Conservation (phyloP, 2,113 vertebrate genomes). For the Muntiacus reevesi region DNA sequence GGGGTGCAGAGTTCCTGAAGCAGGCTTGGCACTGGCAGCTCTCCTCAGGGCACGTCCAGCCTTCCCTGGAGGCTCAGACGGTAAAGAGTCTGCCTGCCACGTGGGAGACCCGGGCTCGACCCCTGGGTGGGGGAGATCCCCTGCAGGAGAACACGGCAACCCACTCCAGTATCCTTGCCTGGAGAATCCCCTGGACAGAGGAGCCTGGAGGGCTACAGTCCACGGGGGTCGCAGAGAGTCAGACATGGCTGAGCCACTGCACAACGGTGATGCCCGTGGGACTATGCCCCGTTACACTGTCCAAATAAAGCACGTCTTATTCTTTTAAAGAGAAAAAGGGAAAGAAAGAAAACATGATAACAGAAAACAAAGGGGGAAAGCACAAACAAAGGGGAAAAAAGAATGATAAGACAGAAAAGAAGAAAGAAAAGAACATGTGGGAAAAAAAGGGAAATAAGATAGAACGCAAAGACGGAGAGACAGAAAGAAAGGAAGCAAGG, state of each 20-base stretch:
- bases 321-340: background rate
- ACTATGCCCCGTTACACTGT: background rate
- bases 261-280: accelerated
- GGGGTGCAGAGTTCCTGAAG: accelerated
- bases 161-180: background rate
- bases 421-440: background rate
- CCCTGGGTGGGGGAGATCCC: background rate
- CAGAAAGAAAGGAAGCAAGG: background rate
- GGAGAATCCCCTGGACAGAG: background rate
- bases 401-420: background rate
- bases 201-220: accelerated
- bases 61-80: background rate
- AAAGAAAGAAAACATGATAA: background rate
- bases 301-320: background rate
- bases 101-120: accelerated
- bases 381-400: accelerated
- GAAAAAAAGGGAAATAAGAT: no score
- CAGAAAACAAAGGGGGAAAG: background rate
- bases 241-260: accelerated
- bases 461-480: background rate
- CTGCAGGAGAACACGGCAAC: background rate
- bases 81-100: background rate
- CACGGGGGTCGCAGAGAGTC: accelerated
- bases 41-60: accelerated
- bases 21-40: no score